Base-by-base conservation (phyloP, 2,888 invertebrate species). In the Drosophila antonietae region DNA sequence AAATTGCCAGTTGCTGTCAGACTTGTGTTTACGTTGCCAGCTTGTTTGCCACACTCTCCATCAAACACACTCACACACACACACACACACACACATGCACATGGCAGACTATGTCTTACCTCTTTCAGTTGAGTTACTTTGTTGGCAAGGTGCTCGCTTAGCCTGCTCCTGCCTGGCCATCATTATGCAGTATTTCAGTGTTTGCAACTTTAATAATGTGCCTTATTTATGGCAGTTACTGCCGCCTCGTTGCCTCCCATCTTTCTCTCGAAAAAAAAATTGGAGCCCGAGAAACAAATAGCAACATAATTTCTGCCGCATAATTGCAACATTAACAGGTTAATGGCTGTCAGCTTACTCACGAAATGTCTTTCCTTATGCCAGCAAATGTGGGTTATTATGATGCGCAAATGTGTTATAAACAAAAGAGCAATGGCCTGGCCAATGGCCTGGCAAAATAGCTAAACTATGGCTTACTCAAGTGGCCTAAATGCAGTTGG, bases 281-380 rank as follows among this genome's bases (percentile, higher is more conserved):
- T 18, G n/a, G 20, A 39, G 28, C 28, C 28, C 28, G 28, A 28
- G 53, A 43, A 61, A 55, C 44, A 77, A 66, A 77, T 55, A 64
- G 64, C 64, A 72, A 80, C 88, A 88, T 84, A 62, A 84, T 78
- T 82, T 81, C 67, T 77, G 79, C 75, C 88, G 83, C 88, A 85
- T 85, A 85, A 85, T 85, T 88, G 83, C 88, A 88, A 83, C 88
- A 85, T 85, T 85, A 85, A 88, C 85, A 81, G 80, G 81, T 88
- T 85, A 85, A 88, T 85, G 84, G 86, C 81, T 68, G 57, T 59
- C 61, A 68, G 73, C 60, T 72, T 55, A 44, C 67, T 52, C 75
- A 73, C 68, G 73, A 56, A 65, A 61, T 71, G 61, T 55, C 39
- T 39, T 58, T 41, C 41, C 52, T 37, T 65, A 44, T 41, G 57